phyloP scores from a whole-genome alignment of 2,797 vertebrate genomes.

The Telmatherina bonti region DNA sequence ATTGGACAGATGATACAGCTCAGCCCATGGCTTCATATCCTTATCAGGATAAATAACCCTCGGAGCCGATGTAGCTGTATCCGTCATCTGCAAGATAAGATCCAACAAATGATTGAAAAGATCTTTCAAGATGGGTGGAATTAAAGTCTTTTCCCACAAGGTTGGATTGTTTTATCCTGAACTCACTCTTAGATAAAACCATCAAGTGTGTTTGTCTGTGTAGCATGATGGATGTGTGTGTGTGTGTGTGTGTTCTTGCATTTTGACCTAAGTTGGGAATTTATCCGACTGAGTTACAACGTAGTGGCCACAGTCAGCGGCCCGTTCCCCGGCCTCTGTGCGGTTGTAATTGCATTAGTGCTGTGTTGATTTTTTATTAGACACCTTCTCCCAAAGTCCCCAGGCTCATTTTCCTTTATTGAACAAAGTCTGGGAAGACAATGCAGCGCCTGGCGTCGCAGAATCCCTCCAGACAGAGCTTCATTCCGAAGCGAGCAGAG shows the following conservation, averaged over 20 bases:
- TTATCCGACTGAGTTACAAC: slow-evolving; percentile 43
- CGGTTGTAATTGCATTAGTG: slow-evolving; percentile 69
- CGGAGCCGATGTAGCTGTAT: slow-evolving; percentile 10
- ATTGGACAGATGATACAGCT: slow-evolving; percentile 62
- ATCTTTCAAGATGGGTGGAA: slow-evolving; percentile 5
- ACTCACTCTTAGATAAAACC: slow-evolving; percentile 9
- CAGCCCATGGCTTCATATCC: slow-evolving; percentile 37
- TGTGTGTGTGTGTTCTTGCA: slow-evolving; percentile 8
- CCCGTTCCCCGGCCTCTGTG: slow-evolving; percentile 45
- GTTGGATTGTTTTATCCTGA: slow-evolving; percentile 38
- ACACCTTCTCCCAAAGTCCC: slow-evolving; percentile 69
- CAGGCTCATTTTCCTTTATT: slow-evolving; percentile 74
- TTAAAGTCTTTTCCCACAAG: slow-evolving; percentile 24
- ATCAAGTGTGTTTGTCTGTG: neutral
- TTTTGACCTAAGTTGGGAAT: slow-evolving; percentile 34
- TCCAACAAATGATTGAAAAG: slow-evolving; percentile 39
- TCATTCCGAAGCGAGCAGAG: slow-evolving; percentile 45
- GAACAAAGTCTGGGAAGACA: slow-evolving; percentile 58
- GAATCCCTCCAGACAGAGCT: slow-evolving; percentile 49
- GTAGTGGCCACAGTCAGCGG: slow-evolving; percentile 32
- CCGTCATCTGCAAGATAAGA: slow-evolving; percentile 14
- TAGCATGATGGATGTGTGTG: neutral
- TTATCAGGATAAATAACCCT: slow-evolving; percentile 54
- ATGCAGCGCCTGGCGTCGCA: slow-evolving; percentile 35
- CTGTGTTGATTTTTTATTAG: slow-evolving; percentile 71